phyloP scores from a whole-genome alignment of 2,797 vertebrate species.

The Ctenosaura bakeri region DNA sequence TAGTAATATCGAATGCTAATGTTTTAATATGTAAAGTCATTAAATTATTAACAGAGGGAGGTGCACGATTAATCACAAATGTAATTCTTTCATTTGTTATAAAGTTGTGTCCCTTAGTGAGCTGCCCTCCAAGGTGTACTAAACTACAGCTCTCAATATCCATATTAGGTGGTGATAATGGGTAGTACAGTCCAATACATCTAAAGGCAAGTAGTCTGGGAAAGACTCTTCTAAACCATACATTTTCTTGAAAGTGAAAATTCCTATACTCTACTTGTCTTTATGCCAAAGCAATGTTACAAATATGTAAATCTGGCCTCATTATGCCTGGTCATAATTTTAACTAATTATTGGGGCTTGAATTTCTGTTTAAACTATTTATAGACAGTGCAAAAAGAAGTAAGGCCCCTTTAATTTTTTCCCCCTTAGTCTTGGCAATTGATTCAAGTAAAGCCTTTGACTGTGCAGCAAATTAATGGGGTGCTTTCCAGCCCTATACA shows the following conservation, averaged over 20 bases:
- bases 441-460: slow-evolving; percentile 46
- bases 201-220: neutral
- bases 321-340: neutral
- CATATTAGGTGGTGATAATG: neutral
- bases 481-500: slow-evolving; percentile 40
- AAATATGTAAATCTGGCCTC: slow-evolving; percentile 2
- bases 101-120: neutral
- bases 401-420: slow-evolving; percentile 14
- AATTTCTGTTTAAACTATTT: slow-evolving; percentile 38
- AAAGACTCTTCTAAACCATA: neutral
- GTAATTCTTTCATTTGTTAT: neutral
- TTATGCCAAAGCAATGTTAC: slow-evolving; percentile 3
- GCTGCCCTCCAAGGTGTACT: neutral
- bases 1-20: neutral
- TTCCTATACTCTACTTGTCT: neutral
- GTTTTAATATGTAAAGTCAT: neutral
- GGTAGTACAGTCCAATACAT: neutral
- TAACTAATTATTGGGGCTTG: neutral
- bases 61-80: neutral
- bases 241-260: neutral
- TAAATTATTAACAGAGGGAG: neutral
- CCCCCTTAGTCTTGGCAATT: slow-evolving; percentile 8
- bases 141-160: neutral
- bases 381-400: slow-evolving; percentile 10
- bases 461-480: slow-evolving; percentile 19